A percentile compares a stretch with the other conserved stretches of the same genome.
These are phyloP conservation scores for Lithosia quadra DNA, from an alignment of 2,888 invertebrate species.

Conservation along the genomic window DNA sequence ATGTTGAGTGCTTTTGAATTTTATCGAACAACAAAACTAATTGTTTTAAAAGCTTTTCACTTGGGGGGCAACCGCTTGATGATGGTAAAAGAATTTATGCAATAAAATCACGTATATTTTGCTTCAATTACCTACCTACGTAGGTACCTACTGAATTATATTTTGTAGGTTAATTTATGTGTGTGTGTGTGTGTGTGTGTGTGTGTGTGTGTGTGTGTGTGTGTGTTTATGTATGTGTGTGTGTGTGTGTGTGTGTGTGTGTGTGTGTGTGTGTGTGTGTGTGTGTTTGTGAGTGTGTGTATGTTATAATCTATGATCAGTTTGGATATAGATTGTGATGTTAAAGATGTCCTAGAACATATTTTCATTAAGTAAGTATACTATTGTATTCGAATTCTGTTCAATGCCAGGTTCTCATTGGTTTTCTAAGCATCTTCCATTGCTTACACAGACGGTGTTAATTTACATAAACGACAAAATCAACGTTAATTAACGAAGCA, in stretches of 20 bases:
- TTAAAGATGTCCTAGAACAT: no score
- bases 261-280: background rate
- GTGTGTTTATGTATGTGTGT: background rate
- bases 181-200: background rate
- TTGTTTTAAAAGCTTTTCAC: conserved; percentile 81
- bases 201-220: background rate
- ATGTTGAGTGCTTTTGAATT: conserved; percentile 60
- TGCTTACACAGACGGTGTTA: background rate
- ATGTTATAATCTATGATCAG: no score
- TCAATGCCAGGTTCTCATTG: no score
- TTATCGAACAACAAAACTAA: conserved; percentile 67
- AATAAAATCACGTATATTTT: conserved; percentile 8
- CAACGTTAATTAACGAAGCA: background rate
- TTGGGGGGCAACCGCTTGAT: conserved; percentile 62
- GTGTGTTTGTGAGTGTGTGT: background rate
- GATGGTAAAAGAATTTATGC: conserved; percentile 40
- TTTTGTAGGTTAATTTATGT: background rate
- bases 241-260: background rate
- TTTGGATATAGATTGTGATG: no score
- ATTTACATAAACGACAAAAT: background rate
- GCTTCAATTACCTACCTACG: background rate
- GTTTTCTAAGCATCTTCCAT: no score
- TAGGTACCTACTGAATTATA: background rate
- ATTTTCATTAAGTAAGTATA: no score
- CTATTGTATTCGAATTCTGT: no score